Percentiles rank a stretch among this genome's conserved stretches.
phyloP scores from a whole-genome alignment of 2,888 invertebrate genomes.

The Zhengitettix transpicula region DNA sequence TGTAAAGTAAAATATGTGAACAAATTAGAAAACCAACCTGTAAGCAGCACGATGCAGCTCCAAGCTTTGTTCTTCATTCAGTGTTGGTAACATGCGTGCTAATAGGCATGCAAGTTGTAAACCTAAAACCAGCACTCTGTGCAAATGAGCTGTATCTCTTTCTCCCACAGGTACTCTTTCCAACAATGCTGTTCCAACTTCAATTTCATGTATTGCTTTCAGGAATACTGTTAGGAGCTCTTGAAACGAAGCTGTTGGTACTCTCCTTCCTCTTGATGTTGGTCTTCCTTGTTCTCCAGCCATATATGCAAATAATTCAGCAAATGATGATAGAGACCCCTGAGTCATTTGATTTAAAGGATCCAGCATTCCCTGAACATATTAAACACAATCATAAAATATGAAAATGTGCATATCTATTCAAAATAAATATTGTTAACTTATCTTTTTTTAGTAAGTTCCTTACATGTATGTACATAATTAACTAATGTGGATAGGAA shows the following conservation, averaged over 20 bases:
- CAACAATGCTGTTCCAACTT: slow-evolving; percentile 17
- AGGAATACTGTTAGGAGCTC: slow-evolving; percentile 71
- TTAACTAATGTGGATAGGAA: no score
- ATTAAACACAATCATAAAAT: no score
- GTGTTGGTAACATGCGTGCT: slow-evolving; percentile 33
- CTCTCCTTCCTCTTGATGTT: slow-evolving; percentile 48
- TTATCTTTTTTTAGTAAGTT: no score
- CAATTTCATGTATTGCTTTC: slow-evolving; percentile 47
- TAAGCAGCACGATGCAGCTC: slow-evolving; percentile 43
- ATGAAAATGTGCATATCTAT: no score
- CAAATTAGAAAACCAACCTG: slow-evolving; percentile 20
- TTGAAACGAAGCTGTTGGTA: slow-evolving; percentile 62
- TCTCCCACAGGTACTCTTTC: slow-evolving; percentile 29
- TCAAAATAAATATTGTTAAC: no score
- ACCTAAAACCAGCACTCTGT: slow-evolving; percentile 70
- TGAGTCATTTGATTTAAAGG: slow-evolving; percentile 90
- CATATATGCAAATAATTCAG: slow-evolving; percentile 90
- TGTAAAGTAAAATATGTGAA: no score
- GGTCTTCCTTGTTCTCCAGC: slow-evolving; percentile 68
- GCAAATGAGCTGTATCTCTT: slow-evolving; percentile 59
- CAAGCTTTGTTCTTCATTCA: slow-evolving; percentile 18
- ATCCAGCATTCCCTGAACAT: slow-evolving; percentile 62
- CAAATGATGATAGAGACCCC: slow-evolving; percentile 83
- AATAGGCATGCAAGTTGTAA: slow-evolving; percentile 67
- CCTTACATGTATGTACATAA: no score